These are phyloP conservation scores for Mesembrinibis cayennensis DNA, from an alignment of 2,113 vertebrate species.

Conservation along the genomic window DNA sequence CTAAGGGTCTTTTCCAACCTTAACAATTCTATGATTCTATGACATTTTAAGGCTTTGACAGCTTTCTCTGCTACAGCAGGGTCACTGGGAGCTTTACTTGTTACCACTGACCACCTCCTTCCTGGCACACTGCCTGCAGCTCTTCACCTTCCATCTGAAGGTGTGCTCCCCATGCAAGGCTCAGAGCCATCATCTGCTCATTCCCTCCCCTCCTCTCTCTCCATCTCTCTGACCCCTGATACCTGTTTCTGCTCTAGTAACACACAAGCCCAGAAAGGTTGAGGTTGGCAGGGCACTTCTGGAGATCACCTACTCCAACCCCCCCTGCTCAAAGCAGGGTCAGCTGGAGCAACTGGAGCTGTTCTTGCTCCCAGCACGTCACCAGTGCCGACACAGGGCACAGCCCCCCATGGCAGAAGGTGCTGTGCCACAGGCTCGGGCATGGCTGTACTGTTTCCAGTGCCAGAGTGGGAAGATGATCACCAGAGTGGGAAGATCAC, in stretches of 20 bases:
- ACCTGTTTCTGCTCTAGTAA: background rate
- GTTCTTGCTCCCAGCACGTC: background rate
- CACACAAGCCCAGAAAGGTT: background rate
- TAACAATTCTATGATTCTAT: no score
- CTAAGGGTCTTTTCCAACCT: no score
- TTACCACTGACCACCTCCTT: background rate
- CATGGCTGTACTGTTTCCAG: no score
- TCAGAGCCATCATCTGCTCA: background rate
- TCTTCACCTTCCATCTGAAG: background rate
- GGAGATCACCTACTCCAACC: background rate
- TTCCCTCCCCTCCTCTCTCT: background rate
- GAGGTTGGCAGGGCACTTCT: background rate
- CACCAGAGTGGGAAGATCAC: background rate
- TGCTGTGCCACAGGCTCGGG: background rate
- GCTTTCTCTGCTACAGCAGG: background rate
- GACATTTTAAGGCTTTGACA: background rate
- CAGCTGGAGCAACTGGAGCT: background rate
- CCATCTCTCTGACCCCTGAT: accelerated
- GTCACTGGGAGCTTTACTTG: background rate
- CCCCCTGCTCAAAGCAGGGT: background rate
- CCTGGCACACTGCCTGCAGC: background rate
- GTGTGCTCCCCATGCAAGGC: background rate
- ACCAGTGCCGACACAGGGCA: background rate
- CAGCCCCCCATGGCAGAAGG: background rate
- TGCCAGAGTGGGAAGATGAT: background rate